Evolutionary conservation across 2,888 invertebrate genomes (phyloP).

Genomic region (Argynnis bischoffii): DNA sequence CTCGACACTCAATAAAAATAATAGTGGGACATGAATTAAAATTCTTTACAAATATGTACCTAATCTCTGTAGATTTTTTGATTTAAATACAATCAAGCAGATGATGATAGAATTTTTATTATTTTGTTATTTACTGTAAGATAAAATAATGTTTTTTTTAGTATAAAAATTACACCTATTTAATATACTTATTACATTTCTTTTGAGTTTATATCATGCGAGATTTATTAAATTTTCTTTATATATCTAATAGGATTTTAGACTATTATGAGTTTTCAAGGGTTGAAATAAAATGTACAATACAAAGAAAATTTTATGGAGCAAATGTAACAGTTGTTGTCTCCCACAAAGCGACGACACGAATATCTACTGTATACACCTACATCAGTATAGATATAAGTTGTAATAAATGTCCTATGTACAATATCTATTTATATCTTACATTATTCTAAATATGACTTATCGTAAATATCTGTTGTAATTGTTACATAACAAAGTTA

Average conservation of each 20-base stretch:
- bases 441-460: no score
- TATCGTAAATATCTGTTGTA: no score
- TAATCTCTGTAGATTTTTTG: not conserved
- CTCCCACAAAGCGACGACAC: slow-evolving; percentile 23
- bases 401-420: no score
- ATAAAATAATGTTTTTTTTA: no score
- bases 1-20: slow-evolving; percentile 34
- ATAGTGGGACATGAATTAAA: slow-evolving; percentile 21
- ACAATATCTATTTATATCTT: no score
- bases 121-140: no score
- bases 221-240: not conserved
- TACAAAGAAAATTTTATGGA: slow-evolving; percentile 30
- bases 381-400: not conserved
- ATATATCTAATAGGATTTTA: slow-evolving; percentile 6
- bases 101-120: not conserved
- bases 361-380: not conserved
- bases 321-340: slow-evolving; percentile 32
- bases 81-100: not conserved
- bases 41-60: not conserved
- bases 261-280: slow-evolving; percentile 31
- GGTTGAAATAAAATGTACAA: slow-evolving; percentile 31
- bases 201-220: no score
- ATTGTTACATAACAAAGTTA: no score
- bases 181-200: no score
- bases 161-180: no score